phyloP scores from a whole-genome alignment of 2,113 vertebrate species.

The Oncorhynchus gorbuscha region DNA sequence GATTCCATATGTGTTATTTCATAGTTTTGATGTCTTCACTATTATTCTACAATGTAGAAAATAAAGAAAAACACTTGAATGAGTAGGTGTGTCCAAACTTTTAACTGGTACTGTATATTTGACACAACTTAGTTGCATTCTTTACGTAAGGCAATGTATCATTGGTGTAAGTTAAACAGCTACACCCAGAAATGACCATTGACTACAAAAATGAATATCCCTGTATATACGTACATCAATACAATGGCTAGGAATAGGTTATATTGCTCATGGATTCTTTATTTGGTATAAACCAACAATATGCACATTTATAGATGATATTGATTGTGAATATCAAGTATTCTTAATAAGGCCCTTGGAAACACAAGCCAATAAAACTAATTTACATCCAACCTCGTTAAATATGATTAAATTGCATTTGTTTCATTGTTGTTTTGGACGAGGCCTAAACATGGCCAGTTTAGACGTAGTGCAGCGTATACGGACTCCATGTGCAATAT shows the following conservation, averaged over 20 bases:
- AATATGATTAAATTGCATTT: constrained; percentile 55
- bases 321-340: constrained; percentile 58
- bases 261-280: constrained; percentile 53
- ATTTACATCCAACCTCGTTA: constrained; percentile 63
- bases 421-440: constrained; percentile 17
- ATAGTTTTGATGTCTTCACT: too few relatives aligned
- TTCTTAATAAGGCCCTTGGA: constrained; percentile 59
- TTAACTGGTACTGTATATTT: too few relatives aligned
- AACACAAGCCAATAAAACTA: constrained; percentile 37
- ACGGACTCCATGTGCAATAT: constrained; percentile 28
- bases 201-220: constrained; percentile 34
- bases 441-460: constrained; percentile 28
- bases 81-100: too few relatives aligned
- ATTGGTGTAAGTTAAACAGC: constrained; percentile 21
- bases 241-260: constrained; percentile 23
- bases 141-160: constrained; percentile 64
- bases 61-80: too few relatives aligned
- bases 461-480: constrained; percentile 34
- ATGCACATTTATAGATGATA: constrained; percentile 35
- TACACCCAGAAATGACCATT: constrained; percentile 29
- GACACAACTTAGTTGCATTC: constrained; percentile 23
- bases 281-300: constrained; percentile 34
- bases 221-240: constrained; percentile 26
- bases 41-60: too few relatives aligned
- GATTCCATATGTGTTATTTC: too few relatives aligned